Evolutionary conservation across 2,888 invertebrate genomes (phyloP).

Genomic region (Orthosia gothica): DNA sequence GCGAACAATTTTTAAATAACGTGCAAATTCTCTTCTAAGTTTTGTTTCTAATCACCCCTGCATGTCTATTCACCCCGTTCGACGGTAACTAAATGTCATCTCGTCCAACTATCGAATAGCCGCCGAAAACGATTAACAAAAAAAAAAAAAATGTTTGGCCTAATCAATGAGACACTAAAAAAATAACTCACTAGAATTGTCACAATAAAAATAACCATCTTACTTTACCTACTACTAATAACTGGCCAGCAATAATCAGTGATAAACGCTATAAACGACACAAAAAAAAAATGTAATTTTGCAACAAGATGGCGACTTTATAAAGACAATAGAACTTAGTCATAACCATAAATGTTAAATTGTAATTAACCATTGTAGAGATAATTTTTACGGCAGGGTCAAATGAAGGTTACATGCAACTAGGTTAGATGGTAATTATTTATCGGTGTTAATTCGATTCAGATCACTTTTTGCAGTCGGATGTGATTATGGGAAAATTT

Average conservation of each 20-base stretch:
- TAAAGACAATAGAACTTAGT: constrained; percentile 44
- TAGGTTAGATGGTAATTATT: constrained; percentile 13
- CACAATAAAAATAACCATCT: no score
- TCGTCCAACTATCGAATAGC: no score
- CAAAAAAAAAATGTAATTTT: constrained; percentile 4
- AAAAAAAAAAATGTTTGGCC: no score
- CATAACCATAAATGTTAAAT: constrained; percentile 24
- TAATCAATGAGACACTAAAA: no score
- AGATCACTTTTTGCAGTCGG: constrained; percentile 28
- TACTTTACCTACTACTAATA: background rate
- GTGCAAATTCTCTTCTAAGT: no score
- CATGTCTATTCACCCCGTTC: no score
- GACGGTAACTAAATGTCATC: no score
- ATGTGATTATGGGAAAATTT: background rate
- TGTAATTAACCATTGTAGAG: constrained; percentile 48
- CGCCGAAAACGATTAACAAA: no score
- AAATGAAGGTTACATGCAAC: constrained; percentile 30
- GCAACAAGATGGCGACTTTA: background rate
- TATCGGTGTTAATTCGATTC: constrained; percentile 9
- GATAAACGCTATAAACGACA: background rate
- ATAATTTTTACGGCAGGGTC: constrained; percentile 39
- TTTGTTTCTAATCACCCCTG: no score
- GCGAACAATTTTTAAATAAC: no score
- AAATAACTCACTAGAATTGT: no score
- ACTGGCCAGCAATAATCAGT: background rate